Percentiles rank a stretch among this genome's conserved stretches.
These are phyloP conservation scores for Bombylius major DNA, from an alignment of 2,888 invertebrate genomes.

Conservation along the genomic window DNA sequence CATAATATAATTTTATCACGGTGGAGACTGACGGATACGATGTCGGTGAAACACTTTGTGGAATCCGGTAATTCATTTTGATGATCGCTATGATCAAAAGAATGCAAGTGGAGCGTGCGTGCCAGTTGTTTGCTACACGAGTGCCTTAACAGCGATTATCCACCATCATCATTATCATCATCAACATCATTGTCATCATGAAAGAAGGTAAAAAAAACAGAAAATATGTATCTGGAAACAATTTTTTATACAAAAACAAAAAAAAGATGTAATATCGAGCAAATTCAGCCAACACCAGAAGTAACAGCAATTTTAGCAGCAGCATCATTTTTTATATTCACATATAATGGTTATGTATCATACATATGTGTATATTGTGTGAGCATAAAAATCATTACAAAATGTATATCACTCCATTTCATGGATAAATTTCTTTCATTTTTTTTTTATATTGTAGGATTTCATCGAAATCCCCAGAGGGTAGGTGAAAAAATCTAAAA, in stretches of 20 bases:
- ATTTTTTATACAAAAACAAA: not conserved
- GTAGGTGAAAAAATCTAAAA: too few relatives aligned
- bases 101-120: constrained; percentile 20
- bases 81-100: constrained; percentile 23
- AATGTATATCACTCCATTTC: too few relatives aligned
- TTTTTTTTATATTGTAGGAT: too few relatives aligned
- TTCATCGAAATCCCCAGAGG: too few relatives aligned
- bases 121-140: constrained; percentile 15
- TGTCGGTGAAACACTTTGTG: constrained; percentile 25
- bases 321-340: not conserved
- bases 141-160: constrained; percentile 2
- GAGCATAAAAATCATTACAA: not conserved
- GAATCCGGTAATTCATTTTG: constrained; percentile 24
- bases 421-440: too few relatives aligned
- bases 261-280: not conserved
- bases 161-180: not conserved
- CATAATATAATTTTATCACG: constrained; percentile 19
- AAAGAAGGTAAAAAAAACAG: not conserved
- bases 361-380: too few relatives aligned
- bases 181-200: not conserved
- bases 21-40: constrained; percentile 20
- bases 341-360: not conserved
- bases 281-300: not conserved
- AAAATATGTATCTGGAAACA: too few relatives aligned
- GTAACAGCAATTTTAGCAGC: too few relatives aligned